Conservation (phyloP, 2,113 vertebrate genomes). For the Plectropomus leopardus region DNA sequence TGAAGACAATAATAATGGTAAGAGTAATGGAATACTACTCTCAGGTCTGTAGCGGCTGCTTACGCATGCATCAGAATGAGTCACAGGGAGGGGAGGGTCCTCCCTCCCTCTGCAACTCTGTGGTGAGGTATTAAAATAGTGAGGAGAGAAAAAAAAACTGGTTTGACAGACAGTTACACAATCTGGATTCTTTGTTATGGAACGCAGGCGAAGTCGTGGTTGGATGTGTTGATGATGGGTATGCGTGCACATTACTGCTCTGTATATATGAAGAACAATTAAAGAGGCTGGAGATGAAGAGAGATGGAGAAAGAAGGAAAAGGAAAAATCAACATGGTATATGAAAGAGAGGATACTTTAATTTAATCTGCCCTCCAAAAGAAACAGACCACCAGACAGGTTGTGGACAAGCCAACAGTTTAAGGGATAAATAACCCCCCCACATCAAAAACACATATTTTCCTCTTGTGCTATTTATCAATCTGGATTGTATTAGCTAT, state of each 20-base stretch:
- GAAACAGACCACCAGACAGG: not conserved
- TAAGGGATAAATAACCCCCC: too few species aligned
- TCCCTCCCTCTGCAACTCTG: constrained; percentile 56
- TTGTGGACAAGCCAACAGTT: not conserved
- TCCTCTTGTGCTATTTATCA: too few species aligned
- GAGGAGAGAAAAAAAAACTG: constrained; percentile 66
- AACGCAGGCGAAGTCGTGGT: constrained; percentile 43
- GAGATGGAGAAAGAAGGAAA: not conserved
- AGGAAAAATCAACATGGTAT: not conserved
- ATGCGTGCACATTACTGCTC: not conserved
- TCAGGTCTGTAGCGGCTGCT: constrained; percentile 62
- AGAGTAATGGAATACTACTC: constrained; percentile 81
- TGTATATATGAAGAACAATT: not conserved
- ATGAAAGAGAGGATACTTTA: constrained; percentile 21
- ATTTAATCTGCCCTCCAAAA: not conserved
- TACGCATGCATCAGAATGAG: constrained; percentile 73
- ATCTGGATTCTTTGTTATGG: constrained; percentile 64
- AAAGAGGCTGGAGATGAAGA: not conserved
- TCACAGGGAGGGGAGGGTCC: constrained; percentile 73
- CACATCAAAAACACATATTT: too few species aligned
- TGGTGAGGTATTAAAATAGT: constrained; percentile 70
- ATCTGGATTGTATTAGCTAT: too few species aligned
- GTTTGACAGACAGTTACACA: constrained; percentile 76
- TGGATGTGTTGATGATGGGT: constrained; percentile 40
- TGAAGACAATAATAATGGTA: constrained; percentile 55